Conservation (phyloP, 1,140 invertebrate species). For the Drosophila sucinea region DNA sequence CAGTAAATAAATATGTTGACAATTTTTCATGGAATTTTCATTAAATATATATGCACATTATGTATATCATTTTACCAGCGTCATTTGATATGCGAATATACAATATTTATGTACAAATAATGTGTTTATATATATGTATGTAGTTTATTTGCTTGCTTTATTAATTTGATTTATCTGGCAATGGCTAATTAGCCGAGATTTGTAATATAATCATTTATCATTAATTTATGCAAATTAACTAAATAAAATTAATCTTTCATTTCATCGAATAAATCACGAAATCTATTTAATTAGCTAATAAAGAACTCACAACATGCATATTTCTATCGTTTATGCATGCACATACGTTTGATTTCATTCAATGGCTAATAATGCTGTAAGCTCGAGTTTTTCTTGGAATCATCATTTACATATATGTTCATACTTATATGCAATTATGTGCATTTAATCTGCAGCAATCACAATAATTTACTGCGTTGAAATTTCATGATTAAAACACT, state of each 20-base stretch:
- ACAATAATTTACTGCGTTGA: too few species aligned
- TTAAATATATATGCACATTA: neutral
- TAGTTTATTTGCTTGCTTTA: neutral
- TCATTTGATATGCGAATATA: constrained; percentile 46
- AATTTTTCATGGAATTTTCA: neutral
- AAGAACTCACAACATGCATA: neutral
- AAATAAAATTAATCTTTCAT: constrained; percentile 7
- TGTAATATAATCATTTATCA: constrained; percentile 4
- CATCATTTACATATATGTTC: too few species aligned
- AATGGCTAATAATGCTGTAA: neutral
- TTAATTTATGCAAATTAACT: constrained; percentile 9
- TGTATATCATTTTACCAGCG: constrained; percentile 28
- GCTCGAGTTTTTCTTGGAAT: too few species aligned
- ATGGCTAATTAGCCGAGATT: neutral
- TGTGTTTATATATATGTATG: neutral
- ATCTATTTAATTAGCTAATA: constrained; percentile 3
- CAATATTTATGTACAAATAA: neutral
- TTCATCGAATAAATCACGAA: neutral
- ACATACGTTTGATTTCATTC: constrained; percentile 13
- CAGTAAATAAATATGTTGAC: constrained; percentile 5
- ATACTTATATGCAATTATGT: too few species aligned
- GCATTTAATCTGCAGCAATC: too few species aligned
- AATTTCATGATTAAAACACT: too few species aligned
- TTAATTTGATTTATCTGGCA: constrained; percentile 12
- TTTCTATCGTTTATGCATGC: neutral